phyloP scores from a whole-genome alignment of 2,888 invertebrate genomes.

The Rotaria sp. region DNA sequence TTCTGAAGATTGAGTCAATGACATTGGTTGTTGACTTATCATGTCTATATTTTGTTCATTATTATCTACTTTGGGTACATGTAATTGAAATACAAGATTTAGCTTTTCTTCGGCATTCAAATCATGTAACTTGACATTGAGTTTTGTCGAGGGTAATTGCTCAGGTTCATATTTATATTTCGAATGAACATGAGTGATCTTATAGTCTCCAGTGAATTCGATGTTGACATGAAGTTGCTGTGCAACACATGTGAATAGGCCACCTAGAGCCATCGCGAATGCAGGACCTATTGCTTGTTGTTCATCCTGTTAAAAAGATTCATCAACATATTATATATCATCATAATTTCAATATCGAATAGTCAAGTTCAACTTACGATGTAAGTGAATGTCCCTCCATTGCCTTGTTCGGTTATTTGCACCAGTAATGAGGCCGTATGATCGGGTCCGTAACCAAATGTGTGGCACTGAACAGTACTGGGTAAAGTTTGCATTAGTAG shows the following conservation, averaged over 20 bases:
- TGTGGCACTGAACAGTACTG: neutral
- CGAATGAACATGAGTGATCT: neutral
- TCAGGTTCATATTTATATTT: neutral
- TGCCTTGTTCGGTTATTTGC: neutral
- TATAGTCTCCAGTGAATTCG: neutral
- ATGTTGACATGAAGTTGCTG: neutral
- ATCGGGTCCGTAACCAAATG: neutral
- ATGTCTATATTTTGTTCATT: neutral
- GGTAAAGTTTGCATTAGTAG: neutral
- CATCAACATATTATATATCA: neutral
- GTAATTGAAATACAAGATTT: neutral
- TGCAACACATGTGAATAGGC: neutral
- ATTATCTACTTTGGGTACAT: neutral
- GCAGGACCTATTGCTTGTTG: neutral
- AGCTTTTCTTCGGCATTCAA: neutral
- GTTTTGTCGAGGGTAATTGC: neutral
- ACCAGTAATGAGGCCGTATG: neutral
- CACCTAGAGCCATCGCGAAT: neutral
- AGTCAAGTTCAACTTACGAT: neutral
- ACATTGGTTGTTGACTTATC: neutral
- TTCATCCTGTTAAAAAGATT: neutral
- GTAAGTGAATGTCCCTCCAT: neutral
- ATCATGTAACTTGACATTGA: neutral
- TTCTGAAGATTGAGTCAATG: neutral
- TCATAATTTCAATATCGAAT: neutral